Percentiles rank a stretch among this genome's conserved stretches.
phyloP scores from a whole-genome alignment of 2,113 vertebrate genomes.

The Papio anubis region DNA sequence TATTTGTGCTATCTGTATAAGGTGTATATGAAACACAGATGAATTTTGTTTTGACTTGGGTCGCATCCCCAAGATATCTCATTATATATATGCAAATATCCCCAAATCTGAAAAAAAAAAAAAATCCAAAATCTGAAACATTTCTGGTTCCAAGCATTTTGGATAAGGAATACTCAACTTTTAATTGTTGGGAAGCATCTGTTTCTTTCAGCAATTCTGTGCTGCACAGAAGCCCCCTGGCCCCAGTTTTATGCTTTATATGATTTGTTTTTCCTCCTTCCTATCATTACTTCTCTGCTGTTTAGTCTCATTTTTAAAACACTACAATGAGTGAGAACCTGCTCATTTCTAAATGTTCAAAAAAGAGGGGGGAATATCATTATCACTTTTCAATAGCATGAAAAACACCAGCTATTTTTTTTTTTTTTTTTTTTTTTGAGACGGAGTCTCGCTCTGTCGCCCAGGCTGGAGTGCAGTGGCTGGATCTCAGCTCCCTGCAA shows the following conservation, averaged over 20 bases:
- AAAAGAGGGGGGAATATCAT: not conserved
- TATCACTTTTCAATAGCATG: conserved; percentile 21
- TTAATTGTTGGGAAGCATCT: not conserved
- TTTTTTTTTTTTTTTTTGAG: no score
- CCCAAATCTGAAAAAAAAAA: not conserved
- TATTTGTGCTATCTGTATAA: not conserved
- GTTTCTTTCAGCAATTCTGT: not conserved
- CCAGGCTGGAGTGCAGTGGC: no score
- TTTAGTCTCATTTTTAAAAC: conserved; percentile 34
- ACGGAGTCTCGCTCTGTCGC: no score
- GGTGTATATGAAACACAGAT: not conserved
- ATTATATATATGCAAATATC: not conserved
- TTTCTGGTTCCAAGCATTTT: not conserved
- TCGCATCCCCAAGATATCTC: not conserved
- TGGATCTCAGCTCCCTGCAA: no score
- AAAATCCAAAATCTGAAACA: not conserved
- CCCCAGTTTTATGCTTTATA: not conserved
- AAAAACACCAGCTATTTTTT: not conserved
- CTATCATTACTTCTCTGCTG: not conserved
- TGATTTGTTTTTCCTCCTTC: not conserved
- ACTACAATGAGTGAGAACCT: not conserved
- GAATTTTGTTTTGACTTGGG: not conserved
- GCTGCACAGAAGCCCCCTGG: not conserved
- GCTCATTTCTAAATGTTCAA: conserved; percentile 13
- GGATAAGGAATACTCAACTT: not conserved